Conservation (phyloP, 1,140 invertebrate genomes). For the Wiebesia pumilae region DNA sequence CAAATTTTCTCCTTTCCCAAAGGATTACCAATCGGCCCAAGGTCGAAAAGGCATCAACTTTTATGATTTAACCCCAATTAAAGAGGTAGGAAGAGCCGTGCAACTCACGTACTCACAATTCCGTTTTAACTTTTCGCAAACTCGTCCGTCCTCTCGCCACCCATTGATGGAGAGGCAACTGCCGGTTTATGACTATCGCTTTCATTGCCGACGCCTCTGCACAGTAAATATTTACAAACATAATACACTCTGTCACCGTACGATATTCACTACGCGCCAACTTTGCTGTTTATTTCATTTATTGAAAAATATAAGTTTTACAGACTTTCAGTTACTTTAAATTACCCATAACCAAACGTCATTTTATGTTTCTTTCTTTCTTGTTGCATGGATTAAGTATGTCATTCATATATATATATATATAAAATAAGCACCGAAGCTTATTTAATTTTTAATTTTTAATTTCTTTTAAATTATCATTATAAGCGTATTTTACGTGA, state of each 20-base stretch:
- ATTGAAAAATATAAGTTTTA: neutral
- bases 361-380: too few relatives aligned
- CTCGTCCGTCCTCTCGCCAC: constrained; percentile 25
- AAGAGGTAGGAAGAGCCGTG: constrained; percentile 63
- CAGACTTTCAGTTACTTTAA: neutral
- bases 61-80: constrained; percentile 72
- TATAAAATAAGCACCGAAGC: too few relatives aligned
- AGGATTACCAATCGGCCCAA: constrained; percentile 61
- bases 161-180: neutral
- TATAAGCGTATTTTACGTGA: too few relatives aligned
- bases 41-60: constrained; percentile 53
- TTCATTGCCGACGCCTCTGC: neutral
- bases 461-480: too few relatives aligned
- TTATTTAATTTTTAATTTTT: too few relatives aligned
- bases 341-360: too few relatives aligned
- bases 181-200: constrained; percentile 43
- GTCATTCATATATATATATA: too few relatives aligned
- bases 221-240: constrained; percentile 49
- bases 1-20: constrained; percentile 64
- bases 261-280: neutral
- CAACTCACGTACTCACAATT: neutral
- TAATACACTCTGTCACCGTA: neutral
- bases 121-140: constrained; percentile 51
- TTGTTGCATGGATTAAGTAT: too few relatives aligned
- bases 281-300: neutral